A percentile compares a stretch with the other conserved stretches of the same genome.
Evolutionary conservation across 2,797 vertebrate genomes (phyloP).

Genomic region (Parambassis ranga): DNA sequence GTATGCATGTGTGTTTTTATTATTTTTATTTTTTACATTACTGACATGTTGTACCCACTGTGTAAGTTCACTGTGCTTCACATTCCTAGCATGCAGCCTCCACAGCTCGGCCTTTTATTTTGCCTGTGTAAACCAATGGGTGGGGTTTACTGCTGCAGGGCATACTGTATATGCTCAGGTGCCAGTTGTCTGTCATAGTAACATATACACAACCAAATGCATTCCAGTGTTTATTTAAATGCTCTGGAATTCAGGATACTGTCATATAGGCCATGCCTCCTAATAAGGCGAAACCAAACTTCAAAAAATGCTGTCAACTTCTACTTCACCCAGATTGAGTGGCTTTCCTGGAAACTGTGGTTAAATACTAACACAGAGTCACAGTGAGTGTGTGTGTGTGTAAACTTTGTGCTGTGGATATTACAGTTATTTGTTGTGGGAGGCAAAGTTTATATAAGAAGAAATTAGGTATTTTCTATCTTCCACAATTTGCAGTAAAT

Average conservation of each 20-base stretch:
- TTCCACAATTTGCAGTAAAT: not conserved
- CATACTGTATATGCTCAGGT: constrained; percentile 4
- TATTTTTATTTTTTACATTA: not conserved
- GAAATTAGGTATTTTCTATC: not conserved
- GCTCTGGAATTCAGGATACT: constrained; percentile 1
- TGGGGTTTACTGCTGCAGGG: constrained; percentile 8
- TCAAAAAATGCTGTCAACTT: not conserved
- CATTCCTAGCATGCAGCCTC: constrained; percentile 33
- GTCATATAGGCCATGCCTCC: not conserved
- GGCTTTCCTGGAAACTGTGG: constrained; percentile 17
- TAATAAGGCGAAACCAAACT: constrained; percentile 10
- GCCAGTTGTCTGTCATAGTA: constrained; percentile 12
- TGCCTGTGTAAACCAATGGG: constrained; percentile 10
- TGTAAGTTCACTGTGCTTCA: constrained; percentile 7
- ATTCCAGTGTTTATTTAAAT: constrained; percentile 18
- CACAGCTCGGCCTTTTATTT: not conserved
- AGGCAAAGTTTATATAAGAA: constrained; percentile 1
- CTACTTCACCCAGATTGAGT: not conserved
- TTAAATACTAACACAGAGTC: constrained; percentile 2
- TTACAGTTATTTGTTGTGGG: constrained; percentile 14
- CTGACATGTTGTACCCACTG: not conserved
- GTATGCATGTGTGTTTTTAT: too few species aligned
- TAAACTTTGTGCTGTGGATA: constrained; percentile 8
- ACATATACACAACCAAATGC: not conserved
- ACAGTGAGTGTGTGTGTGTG: not conserved